Percentiles rank a stretch among this genome's conserved stretches.
Conservation (phyloP, 1,140 invertebrate genomes). For the Drosophila pseudoananassae region DNA sequence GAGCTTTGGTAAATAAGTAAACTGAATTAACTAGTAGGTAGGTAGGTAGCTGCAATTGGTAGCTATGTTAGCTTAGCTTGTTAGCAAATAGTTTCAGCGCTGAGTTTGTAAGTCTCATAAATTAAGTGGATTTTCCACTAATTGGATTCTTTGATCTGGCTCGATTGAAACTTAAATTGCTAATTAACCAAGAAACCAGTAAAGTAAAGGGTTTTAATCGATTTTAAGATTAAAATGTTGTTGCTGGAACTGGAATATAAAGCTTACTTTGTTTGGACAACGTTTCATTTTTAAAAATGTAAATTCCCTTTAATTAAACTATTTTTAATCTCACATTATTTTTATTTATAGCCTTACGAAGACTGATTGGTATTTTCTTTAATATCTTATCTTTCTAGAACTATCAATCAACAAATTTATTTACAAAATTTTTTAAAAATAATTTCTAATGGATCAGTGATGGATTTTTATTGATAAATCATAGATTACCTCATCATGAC, state of each 20-base stretch:
- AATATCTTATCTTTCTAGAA: neutral
- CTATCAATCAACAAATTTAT: neutral
- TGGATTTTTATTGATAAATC: neutral
- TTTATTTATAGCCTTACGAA: too few species aligned
- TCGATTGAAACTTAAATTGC: neutral
- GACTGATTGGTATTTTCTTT: too few species aligned
- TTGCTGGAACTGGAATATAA: neutral
- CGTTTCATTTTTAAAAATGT: neutral
- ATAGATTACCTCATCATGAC: neutral
- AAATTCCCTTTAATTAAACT: neutral
- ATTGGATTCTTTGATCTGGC: conserved; percentile 40
- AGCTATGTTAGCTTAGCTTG: conserved; percentile 62
- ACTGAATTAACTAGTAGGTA: conserved; percentile 51
- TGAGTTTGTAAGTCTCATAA: conserved; percentile 33
- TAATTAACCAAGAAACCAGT: conserved; percentile 10
- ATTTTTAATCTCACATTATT: neutral
- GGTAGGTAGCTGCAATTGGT: conserved; percentile 51
- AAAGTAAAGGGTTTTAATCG: neutral
- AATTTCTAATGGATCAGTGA: neutral
- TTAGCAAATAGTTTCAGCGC: conserved; percentile 66
- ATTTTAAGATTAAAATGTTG: too few species aligned
- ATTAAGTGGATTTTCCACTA: conserved; percentile 55
- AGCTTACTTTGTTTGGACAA: too few species aligned
- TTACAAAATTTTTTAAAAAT: neutral
- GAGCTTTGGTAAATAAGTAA: conserved; percentile 42